A percentile compares a stretch with the other conserved stretches of the same genome.
These are phyloP conservation scores for Gallirallus australis DNA, from an alignment of 2,797 vertebrate genomes.

Conservation along the genomic window DNA sequence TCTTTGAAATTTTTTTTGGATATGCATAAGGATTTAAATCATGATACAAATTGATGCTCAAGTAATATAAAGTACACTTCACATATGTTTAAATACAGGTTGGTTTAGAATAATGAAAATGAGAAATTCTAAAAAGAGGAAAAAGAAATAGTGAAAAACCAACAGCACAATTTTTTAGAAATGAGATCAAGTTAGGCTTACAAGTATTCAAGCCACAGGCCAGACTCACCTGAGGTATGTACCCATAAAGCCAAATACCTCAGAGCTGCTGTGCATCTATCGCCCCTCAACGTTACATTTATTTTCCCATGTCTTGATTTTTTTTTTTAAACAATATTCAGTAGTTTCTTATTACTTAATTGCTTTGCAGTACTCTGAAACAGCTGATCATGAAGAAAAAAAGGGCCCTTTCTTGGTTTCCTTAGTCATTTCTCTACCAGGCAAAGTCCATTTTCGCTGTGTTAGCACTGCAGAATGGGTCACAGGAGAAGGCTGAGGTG, in stretches of 20 bases:
- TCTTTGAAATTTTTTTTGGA: not conserved
- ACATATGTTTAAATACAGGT: not conserved
- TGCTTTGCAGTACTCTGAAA: not conserved
- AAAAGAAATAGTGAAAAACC: not conserved
- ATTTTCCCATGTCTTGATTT: not conserved
- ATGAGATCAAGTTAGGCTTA: not conserved
- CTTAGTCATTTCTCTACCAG: not conserved
- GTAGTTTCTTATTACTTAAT: not conserved
- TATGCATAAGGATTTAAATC: not conserved
- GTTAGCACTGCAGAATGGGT: not conserved
- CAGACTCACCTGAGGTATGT: not conserved
- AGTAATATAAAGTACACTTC: not conserved
- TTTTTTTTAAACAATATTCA: not conserved
- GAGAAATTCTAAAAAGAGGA: not conserved
- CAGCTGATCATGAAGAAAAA: not conserved
- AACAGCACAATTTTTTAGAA: not conserved
- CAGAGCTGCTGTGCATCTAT: not conserved
- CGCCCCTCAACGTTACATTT: rapidly evolving
- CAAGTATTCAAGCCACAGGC: not conserved
- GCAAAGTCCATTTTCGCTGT: not conserved
- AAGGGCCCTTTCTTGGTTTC: not conserved
- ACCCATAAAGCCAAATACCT: not conserved
- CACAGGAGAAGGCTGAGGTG: not conserved
- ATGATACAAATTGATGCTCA: not conserved
- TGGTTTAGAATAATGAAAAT: not conserved